phyloP scores from a whole-genome alignment of 2,113 vertebrate genomes.

The Oreochromis tanganicae region DNA sequence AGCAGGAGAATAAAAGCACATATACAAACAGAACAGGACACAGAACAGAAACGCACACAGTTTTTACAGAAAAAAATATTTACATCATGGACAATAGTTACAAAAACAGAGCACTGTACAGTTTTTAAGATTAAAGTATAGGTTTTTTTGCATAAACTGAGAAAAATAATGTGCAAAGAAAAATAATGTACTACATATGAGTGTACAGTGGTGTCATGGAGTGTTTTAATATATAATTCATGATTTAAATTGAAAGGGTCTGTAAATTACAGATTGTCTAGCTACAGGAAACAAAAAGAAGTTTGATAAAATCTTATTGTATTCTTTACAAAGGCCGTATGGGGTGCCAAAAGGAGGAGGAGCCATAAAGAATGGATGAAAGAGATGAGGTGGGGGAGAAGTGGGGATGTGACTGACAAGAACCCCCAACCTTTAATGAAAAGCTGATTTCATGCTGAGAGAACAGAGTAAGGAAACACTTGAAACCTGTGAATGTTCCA shows the following conservation, averaged over 20 bases:
- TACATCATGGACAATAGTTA: neutral
- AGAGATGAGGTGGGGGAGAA: slow-evolving; percentile 37
- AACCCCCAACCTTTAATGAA: slow-evolving; percentile 8
- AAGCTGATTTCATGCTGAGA: slow-evolving; percentile 36
- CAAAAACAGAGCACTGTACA: neutral
- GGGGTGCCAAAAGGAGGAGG: slow-evolving; percentile 31
- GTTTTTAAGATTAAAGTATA: neutral
- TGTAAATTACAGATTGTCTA: neutral
- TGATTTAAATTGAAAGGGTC: neutral
- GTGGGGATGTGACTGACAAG: neutral
- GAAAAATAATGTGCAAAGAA: too few species aligned
- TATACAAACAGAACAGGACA: neutral
- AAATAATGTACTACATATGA: too few species aligned
- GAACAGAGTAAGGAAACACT: slow-evolving; percentile 14
- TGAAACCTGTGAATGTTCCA: slow-evolving; percentile 5
- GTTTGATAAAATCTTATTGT: neutral
- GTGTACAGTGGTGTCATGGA: neutral
- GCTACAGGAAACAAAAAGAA: neutral
- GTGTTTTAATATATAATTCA: neutral
- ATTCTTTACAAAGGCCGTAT: slow-evolving; percentile 27
- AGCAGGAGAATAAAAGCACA: neutral
- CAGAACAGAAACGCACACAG: neutral
- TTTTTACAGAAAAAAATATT: neutral
- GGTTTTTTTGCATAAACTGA: neutral
- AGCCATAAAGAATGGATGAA: slow-evolving; percentile 47